Base-by-base conservation (phyloP, 2,797 vertebrate species). In the Amblyopsis hoosieri region DNA sequence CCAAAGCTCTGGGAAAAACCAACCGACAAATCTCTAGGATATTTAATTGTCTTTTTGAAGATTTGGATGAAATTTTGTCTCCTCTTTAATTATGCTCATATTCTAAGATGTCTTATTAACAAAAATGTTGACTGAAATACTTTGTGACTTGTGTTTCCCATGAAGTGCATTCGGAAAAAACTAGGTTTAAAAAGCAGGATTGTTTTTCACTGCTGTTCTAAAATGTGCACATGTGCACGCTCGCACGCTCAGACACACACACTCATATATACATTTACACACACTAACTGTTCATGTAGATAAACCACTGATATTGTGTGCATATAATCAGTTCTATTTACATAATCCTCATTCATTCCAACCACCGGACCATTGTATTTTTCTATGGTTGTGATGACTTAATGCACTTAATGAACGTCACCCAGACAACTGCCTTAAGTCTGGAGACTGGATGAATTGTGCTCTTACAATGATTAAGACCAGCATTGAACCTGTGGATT, bases 1-100 rank as follows among this genome's bases (percentile, higher is more conserved):
- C 85, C 89, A 88, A 90, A 90, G 76, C 82, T 91, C 87, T 87
- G 86, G 88, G 87, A 84, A 72, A 62, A 62, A 60, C 66, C 67
- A 76, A 60, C 37, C 37, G 56, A 66, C 52, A 42, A 60, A 12
- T 62, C 66, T 88, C 57, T 78, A 77, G 82, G 68, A 84, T 85
- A 85, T 91, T 87, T 85, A 83, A 85, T 61, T 58, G 65, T 80
- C 69, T 72, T 60, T 74, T 76, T 66, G 13, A 77, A 60, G 79
- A 81, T 83, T 80, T 80, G 78, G 77, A 75, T 73, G 54, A 72
- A 67, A 60, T 67, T 58, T 65, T 66, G 68, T 75, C 72, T 72
- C 17, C 59, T 75, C 46, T 53, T 73, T 47, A 64, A 17, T 71
- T 81, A 76, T 67, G 45, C 53, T 78, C 55, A 66, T 72, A 48